These are phyloP conservation scores for Catocala fraxini DNA, from an alignment of 2,888 invertebrate species.

Conservation along the genomic window DNA sequence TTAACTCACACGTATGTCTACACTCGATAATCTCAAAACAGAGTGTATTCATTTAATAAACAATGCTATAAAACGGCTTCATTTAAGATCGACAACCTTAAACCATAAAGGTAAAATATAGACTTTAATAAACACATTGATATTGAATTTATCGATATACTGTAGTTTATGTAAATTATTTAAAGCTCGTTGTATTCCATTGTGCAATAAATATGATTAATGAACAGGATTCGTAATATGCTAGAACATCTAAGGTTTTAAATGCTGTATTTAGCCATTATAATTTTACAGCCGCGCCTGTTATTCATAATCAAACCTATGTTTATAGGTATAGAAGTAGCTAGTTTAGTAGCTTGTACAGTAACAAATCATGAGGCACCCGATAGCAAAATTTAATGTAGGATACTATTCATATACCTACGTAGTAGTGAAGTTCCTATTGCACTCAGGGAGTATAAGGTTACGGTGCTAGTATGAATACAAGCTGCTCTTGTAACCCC, in stretches of 20 bases:
- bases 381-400: too few species aligned
- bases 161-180: slow-evolving; percentile 42
- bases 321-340: too few species aligned
- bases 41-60: slow-evolving; percentile 24
- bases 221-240: slow-evolving; percentile 43
- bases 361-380: too few species aligned
- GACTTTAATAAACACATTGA: slow-evolving; percentile 42
- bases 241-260: slow-evolving; percentile 3
- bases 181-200: slow-evolving; percentile 35
- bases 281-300: not conserved
- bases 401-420: too few species aligned
- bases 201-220: slow-evolving; percentile 36
- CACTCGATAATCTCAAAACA: not conserved
- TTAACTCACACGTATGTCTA: too few species aligned
- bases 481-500: too few species aligned
- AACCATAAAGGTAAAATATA: slow-evolving; percentile 35
- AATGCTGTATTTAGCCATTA: not conserved
- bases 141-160: slow-evolving; percentile 44
- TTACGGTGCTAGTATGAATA: too few species aligned
- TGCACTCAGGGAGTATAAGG: too few species aligned
- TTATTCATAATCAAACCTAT: not conserved
- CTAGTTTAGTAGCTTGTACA: too few species aligned
- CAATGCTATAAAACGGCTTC: slow-evolving; percentile 33
- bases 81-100: slow-evolving; percentile 28
- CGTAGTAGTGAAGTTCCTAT: too few species aligned